phyloP scores from a whole-genome alignment of 2,888 invertebrate species.

The Trichopoda pennipes region DNA sequence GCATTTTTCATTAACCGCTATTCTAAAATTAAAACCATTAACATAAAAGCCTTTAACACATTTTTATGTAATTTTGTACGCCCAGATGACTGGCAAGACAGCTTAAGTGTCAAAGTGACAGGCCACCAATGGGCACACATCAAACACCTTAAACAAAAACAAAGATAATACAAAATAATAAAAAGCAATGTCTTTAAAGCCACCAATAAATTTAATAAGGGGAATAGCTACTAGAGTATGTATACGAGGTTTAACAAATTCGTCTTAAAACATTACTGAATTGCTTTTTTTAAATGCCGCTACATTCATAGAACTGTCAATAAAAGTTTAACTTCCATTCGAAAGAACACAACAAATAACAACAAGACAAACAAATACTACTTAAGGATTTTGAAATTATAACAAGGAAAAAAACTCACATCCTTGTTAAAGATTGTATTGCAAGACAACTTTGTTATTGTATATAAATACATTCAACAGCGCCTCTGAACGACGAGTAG shows the following conservation, averaged over 20 bases:
- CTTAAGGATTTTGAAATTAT: slow-evolving; percentile 35
- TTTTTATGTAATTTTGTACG: too few species aligned
- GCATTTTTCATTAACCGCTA: too few species aligned
- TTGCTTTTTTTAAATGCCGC: slow-evolving; percentile 35
- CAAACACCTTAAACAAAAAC: neutral
- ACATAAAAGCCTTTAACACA: too few species aligned
- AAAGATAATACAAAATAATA: slow-evolving; percentile 1
- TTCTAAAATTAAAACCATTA: too few species aligned
- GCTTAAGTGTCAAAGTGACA: slow-evolving; percentile 65
- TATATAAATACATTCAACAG: slow-evolving; percentile 31
- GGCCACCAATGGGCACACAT: slow-evolving; percentile 37
- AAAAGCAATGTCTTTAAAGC: too few species aligned
- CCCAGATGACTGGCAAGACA: slow-evolving; percentile 32
- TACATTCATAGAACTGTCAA: slow-evolving; percentile 63
- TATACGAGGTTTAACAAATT: neutral
- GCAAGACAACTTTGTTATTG: neutral
- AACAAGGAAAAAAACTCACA: slow-evolving; percentile 15
- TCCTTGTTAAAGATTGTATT: slow-evolving; percentile 31
- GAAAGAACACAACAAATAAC: slow-evolving; percentile 2
- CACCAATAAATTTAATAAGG: too few species aligned
- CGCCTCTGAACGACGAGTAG: slow-evolving; percentile 72
- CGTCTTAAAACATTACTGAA: neutral
- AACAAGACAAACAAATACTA: neutral
- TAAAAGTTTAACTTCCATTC: slow-evolving; percentile 22
- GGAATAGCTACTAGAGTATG: too few species aligned